Evolutionary conservation across 2,888 invertebrate species (phyloP).

Genomic region (Nesidiocoris tenuis): DNA sequence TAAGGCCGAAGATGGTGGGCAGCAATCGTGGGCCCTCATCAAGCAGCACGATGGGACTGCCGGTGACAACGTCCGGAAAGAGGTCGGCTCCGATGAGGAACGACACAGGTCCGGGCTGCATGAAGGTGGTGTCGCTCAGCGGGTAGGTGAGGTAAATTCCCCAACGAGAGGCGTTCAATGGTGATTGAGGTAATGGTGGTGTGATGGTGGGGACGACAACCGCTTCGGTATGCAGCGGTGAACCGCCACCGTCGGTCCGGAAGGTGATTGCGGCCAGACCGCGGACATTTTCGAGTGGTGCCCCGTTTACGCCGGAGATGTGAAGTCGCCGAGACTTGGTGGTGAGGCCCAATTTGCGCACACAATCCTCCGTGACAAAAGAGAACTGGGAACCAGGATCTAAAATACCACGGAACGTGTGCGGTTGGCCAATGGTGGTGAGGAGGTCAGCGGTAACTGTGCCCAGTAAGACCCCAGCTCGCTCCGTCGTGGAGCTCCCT

Average conservation of each 20-base stretch:
- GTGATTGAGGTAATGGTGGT: slow-evolving; percentile 19
- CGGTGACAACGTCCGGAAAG: background rate
- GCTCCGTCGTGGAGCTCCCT: background rate
- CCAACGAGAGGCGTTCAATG: slow-evolving; percentile 2
- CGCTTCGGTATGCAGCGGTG: slow-evolving; percentile 6
- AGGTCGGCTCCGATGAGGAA: too few species aligned
- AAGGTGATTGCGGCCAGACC: background rate
- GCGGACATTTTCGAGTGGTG: background rate
- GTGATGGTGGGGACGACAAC: slow-evolving; percentile 33
- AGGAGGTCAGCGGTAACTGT: slow-evolving; percentile 1
- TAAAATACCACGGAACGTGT: background rate
- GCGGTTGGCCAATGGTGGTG: too few species aligned
- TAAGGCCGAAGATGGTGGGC: background rate
- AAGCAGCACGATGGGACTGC: background rate
- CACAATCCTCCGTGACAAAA: background rate
- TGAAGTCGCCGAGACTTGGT: background rate
- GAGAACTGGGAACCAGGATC: background rate
- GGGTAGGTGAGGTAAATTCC: background rate
- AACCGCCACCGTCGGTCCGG: background rate
- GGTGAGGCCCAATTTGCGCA: background rate
- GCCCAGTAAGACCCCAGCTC: background rate
- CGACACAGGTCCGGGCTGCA: background rate
- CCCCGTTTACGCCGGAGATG: background rate
- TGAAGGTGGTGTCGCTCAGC: slow-evolving; percentile 3
- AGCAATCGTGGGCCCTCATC: background rate